These are phyloP conservation scores for Cebus imitator DNA, from an alignment of 2,113 vertebrate genomes.

Conservation along the genomic window DNA sequence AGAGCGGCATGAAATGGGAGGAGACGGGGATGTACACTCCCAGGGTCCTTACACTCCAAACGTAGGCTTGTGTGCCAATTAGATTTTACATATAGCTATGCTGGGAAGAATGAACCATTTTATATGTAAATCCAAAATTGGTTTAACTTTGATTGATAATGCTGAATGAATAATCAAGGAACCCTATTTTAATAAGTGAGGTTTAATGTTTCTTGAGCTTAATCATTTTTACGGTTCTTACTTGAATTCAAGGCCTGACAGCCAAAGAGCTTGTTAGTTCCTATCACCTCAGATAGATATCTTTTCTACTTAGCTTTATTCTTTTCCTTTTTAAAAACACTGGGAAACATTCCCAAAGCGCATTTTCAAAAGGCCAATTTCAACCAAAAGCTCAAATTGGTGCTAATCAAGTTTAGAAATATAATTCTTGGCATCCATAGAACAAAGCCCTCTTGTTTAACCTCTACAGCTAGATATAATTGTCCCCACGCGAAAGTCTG, in stretches of 20 bases:
- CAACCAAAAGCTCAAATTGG: slow-evolving; percentile 23
- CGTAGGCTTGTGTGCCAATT: not conserved
- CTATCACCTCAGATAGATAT: not conserved
- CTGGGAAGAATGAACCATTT: not conserved
- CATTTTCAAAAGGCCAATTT: slow-evolving; percentile 49
- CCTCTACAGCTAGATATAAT: not conserved
- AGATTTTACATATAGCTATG: not conserved
- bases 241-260: not conserved
- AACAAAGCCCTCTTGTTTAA: slow-evolving; percentile 69
- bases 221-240: not conserved
- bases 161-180: not conserved
- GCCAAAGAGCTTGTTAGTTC: not conserved
- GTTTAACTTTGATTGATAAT: not conserved
- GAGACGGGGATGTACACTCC: no score
- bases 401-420: slow-evolving; percentile 65
- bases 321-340: slow-evolving; percentile 7
- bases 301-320: slow-evolving; percentile 40
- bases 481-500: not conserved
- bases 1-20: not conserved
- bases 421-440: slow-evolving; percentile 21
- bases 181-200: not conserved
- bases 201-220: slow-evolving; percentile 9
- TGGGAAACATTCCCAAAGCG: slow-evolving; percentile 38
- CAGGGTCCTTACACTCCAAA: not conserved
- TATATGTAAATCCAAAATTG: not conserved